phyloP scores from a whole-genome alignment of 2,113 vertebrate genomes.

The Catharus fuscescens region DNA sequence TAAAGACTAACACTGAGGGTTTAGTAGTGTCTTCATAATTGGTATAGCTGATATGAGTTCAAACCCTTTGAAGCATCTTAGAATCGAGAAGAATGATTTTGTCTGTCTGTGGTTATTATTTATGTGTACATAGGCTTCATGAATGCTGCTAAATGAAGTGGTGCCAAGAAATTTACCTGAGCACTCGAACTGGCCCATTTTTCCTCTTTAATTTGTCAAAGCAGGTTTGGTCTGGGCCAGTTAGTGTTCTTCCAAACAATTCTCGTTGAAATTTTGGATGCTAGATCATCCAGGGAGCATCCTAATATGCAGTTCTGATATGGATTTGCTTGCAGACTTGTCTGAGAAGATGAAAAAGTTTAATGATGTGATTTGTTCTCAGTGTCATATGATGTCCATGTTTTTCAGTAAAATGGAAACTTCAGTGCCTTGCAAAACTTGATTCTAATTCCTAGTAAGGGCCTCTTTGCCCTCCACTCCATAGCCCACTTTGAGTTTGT shows the following conservation, averaged over 20 bases:
- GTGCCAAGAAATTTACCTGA: background rate
- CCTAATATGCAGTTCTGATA: background rate
- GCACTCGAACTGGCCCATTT: background rate
- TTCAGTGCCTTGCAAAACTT: background rate
- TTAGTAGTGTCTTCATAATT: background rate
- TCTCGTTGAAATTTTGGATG: background rate
- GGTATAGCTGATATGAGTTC: background rate
- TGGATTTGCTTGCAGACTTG: background rate
- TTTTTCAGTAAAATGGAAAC: background rate
- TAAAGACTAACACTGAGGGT: background rate
- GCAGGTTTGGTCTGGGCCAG: background rate
- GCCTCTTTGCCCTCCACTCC: background rate
- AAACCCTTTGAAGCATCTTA: background rate
- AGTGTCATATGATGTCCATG: background rate
- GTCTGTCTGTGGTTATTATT: background rate
- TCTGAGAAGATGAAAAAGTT: background rate
- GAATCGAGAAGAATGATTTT: background rate
- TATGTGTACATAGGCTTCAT: background rate
- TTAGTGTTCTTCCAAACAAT: background rate
- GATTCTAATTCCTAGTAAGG: background rate
- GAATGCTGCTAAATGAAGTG: background rate
- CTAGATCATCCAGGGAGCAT: background rate
- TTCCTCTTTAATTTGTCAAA: background rate
- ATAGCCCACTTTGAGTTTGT: background rate
- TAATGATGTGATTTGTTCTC: background rate